Base-by-base conservation (phyloP, 2,113 vertebrate species). In the Notiomystis cincta region DNA sequence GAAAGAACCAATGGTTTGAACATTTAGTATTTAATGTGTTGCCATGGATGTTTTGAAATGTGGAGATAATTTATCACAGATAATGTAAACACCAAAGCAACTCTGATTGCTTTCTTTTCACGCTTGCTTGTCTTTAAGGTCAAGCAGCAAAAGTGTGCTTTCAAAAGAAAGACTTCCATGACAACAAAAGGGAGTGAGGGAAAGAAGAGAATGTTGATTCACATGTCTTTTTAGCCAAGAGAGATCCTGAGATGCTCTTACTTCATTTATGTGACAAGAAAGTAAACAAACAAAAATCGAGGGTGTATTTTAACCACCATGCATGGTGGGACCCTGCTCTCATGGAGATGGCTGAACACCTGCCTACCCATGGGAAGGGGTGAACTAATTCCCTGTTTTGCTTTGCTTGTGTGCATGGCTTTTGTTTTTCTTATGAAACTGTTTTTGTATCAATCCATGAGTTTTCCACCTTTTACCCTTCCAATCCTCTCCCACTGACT, bases 131-230 rank as follows among this genome's bases (percentile, higher is more conserved):
- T 78, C 33, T 79, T 88, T 64, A 66, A 88, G 61, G 70, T 88
- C 75, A 90, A 86, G n/a, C 11, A 86, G 17, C 7, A 79, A 71
- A 90, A 62, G 5, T 13, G 0, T 42, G 8, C 11, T 78, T 85
- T 90, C 38, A 60, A 70, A 79, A 81, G 56, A 48, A 60, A 67
- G 31, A 87, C 93, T 97, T 97, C 95, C 71, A 96, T 96, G 92
- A 89, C 75, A 96, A 97, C 72, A 66, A 69, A 79, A 80, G 6
- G 9, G 30, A 95, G 56, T 48, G 31, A 75, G 35, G 60, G 64
- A 93, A 90, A 81, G 37, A 69, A 80, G 27, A 69, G 11, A 67
- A n/a, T 50, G 25, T 57, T 64, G 87, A 72, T 42, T 77, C 44
- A 76, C 10, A 4, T 28, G 7, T 31, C 42, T 64, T 48, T 92